These are phyloP conservation scores for Manis crassicaudata DNA, from an alignment of 2,797 vertebrate genomes.

Conservation along the genomic window DNA sequence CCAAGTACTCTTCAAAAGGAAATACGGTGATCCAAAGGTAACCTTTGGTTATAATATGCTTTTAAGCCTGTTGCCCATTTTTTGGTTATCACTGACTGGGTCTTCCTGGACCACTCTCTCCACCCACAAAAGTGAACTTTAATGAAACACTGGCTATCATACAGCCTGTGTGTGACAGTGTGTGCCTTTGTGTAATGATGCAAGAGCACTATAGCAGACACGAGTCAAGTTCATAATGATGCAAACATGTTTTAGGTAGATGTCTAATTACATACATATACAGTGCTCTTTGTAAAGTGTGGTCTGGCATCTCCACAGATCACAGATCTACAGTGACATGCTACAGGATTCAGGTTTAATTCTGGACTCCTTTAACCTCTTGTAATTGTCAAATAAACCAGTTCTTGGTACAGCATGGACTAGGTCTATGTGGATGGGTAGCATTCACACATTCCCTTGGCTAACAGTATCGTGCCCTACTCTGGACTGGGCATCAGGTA, in stretches of 20 bases:
- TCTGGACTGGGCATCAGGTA: not conserved
- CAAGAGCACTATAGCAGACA: not conserved
- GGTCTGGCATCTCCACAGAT: not conserved
- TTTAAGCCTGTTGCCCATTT: not conserved
- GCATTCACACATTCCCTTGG: not conserved
- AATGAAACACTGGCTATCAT: not conserved
- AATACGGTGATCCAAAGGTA: not conserved
- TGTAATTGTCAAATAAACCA: not conserved
- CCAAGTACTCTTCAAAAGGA: constrained; percentile 14
- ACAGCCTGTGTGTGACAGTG: not conserved
- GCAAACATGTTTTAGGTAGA: not conserved
- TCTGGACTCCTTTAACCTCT: not conserved
- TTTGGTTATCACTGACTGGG: not conserved
- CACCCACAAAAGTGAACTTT: not conserved
- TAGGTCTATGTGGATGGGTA: not conserved
- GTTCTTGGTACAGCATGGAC: not conserved
- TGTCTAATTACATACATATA: not conserved
- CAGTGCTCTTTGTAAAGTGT: not conserved
- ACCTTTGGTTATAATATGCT: not conserved
- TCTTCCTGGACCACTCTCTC: not conserved
- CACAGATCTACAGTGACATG: not conserved
- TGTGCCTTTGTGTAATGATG: not conserved
- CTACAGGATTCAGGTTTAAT: not conserved
- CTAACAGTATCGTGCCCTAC: not conserved
- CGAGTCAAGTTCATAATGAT: not conserved